Conservation (phyloP, 2,113 vertebrate species). For the Ceyx margarethae region DNA sequence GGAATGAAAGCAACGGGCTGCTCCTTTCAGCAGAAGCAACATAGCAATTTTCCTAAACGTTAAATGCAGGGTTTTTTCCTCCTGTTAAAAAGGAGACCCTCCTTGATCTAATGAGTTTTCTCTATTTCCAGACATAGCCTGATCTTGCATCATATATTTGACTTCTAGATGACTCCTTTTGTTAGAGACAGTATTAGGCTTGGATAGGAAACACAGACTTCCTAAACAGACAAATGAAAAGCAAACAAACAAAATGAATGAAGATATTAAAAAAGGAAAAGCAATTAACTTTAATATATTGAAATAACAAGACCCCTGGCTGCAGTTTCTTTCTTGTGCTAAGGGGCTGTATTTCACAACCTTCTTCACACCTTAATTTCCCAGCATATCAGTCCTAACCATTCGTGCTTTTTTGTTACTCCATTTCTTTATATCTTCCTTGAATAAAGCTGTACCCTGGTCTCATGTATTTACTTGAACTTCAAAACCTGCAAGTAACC, state of each 20-base stretch:
- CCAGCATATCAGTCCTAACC: neutral
- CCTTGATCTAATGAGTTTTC: neutral
- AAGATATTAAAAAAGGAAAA: neutral
- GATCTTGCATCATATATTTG: neutral
- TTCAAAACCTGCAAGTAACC: neutral
- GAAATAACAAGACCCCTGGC: neutral
- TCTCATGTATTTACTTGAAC: neutral
- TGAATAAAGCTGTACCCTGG: neutral
- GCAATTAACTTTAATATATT: neutral
- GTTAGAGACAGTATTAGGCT: neutral
- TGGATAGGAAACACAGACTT: neutral
- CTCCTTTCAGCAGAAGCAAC: neutral
- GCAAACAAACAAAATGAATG: neutral
- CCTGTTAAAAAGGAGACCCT: neutral
- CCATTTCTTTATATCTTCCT: neutral
- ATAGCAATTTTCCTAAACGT: neutral
- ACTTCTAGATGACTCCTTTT: neutral
- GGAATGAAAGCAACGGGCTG: neutral
- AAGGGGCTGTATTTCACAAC: neutral
- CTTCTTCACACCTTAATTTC: neutral
- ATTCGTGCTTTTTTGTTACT: neutral
- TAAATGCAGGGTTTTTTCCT: neutral
- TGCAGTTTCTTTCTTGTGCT: neutral
- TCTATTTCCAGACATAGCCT: neutral
- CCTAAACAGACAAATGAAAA: conserved; percentile 21